These are phyloP conservation scores for Pyrochroa serraticornis DNA, from an alignment of 2,888 invertebrate species.

Conservation along the genomic window DNA sequence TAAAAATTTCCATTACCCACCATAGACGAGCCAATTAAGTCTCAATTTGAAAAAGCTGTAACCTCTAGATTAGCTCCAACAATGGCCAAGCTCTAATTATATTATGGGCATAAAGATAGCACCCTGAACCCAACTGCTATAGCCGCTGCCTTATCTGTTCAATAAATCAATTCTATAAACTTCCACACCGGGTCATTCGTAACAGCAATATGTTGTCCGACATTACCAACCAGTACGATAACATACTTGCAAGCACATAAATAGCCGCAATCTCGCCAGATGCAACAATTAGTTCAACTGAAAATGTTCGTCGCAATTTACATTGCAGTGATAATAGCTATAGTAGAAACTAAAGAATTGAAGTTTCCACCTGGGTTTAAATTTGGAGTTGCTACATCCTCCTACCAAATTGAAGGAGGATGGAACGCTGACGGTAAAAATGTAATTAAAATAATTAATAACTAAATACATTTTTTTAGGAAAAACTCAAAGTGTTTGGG, in stretches of 20 bases:
- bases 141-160: slow-evolving; percentile 4
- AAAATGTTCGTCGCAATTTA: slow-evolving; percentile 4
- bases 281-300: slow-evolving; percentile 2
- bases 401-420: slow-evolving; percentile 62
- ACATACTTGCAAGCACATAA: slow-evolving; percentile 17
- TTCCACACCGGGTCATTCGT: slow-evolving; percentile 5
- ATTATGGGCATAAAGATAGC: background rate
- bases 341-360: slow-evolving; percentile 1
- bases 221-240: slow-evolving; percentile 6
- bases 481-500: slow-evolving; percentile 73
- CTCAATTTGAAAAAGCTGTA: too few species aligned
- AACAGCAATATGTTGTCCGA: slow-evolving; percentile 6
- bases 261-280: background rate
- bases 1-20: too few species aligned
- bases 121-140: slow-evolving; percentile 7
- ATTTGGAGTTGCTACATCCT: slow-evolving; percentile 56
- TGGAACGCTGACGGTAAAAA: slow-evolving; percentile 60
- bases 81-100: background rate
- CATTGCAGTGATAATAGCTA: background rate
- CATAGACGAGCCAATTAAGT: too few species aligned
- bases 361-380: slow-evolving; percentile 45
- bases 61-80: too few species aligned
- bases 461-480: slow-evolving; percentile 52
- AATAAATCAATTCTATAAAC: slow-evolving; percentile 14
- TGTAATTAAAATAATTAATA: background rate